phyloP scores from a whole-genome alignment of 2,113 vertebrate genomes.

The Nothobranchius furzeri region DNA sequence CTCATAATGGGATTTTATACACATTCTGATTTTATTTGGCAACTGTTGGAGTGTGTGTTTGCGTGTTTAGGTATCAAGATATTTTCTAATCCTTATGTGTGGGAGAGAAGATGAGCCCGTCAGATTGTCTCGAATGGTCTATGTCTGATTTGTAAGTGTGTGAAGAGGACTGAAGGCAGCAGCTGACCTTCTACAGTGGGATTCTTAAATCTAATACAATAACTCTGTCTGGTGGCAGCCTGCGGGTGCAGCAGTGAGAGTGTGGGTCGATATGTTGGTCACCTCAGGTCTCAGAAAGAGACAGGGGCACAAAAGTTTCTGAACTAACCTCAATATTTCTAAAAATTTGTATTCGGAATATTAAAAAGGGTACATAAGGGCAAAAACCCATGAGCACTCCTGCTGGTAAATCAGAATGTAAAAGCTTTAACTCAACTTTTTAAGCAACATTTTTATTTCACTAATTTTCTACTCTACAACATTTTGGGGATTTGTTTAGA shows the following conservation, averaged over 20 bases:
- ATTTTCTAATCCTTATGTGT: background rate
- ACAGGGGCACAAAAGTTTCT: background rate
- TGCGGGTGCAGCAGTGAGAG: background rate
- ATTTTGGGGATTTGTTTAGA: background rate
- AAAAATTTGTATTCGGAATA: background rate
- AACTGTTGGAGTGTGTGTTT: constrained; percentile 6
- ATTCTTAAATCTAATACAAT: constrained; percentile 23
- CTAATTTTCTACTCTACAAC: background rate
- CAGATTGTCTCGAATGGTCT: constrained; percentile 8
- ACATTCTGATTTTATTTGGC: background rate
- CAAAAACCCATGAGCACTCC: background rate
- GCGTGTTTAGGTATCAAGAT: constrained; percentile 3
- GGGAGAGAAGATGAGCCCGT: background rate
- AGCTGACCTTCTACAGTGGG: constrained; percentile 24
- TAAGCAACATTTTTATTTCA: background rate
- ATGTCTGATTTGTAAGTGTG: constrained; percentile 9
- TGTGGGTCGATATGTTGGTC: constrained; percentile 1
- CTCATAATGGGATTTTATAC: background rate
- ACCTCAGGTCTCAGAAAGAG: background rate
- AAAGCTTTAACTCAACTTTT: background rate
- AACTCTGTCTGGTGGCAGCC: constrained; percentile 2
- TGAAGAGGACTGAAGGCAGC: constrained; percentile 8
- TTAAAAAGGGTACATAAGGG: background rate
- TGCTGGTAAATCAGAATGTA: background rate
- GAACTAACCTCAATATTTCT: background rate